phyloP scores from a whole-genome alignment of 2,888 invertebrate species.

The Automeris io region DNA sequence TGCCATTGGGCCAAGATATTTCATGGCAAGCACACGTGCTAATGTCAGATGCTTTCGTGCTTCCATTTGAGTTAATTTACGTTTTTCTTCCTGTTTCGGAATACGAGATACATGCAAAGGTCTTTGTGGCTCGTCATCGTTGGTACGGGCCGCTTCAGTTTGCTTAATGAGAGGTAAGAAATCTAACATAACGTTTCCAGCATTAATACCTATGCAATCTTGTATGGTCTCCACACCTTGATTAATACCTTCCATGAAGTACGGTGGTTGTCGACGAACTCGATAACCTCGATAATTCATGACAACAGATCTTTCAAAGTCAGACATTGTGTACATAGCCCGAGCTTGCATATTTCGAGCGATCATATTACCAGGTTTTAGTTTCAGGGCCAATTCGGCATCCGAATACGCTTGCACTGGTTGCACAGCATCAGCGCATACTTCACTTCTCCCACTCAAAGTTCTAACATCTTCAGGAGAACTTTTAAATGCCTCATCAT shows the following conservation, averaged over 20 bases:
- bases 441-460: conserved; percentile 60
- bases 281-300: conserved; percentile 59
- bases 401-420: conserved; percentile 60
- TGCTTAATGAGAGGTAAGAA: conserved; percentile 62
- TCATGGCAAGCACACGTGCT: conserved; percentile 63
- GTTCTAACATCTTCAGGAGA: conserved; percentile 52
- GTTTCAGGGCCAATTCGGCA: conserved; percentile 59
- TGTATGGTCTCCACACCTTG: conserved; percentile 67
- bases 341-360: conserved; percentile 65
- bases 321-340: conserved; percentile 66
- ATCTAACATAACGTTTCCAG: conserved; percentile 61
- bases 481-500: conserved; percentile 55
- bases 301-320: conserved; percentile 65
- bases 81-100: conserved; percentile 42
- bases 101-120: conserved; percentile 51
- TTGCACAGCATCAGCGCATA: conserved; percentile 60
- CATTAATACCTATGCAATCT: conserved; percentile 63
- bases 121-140: conserved; percentile 39
- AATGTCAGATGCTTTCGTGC: conserved; percentile 53
- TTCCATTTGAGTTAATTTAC: conserved; percentile 62
- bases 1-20: conserved; percentile 69
- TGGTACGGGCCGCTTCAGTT: conserved; percentile 35
- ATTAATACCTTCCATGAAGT: conserved; percentile 65
- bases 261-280: conserved; percentile 53
- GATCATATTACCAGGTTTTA: conserved; percentile 59